Base-by-base conservation (phyloP, 2,113 vertebrate genomes). In the Platysteira castanea region DNA sequence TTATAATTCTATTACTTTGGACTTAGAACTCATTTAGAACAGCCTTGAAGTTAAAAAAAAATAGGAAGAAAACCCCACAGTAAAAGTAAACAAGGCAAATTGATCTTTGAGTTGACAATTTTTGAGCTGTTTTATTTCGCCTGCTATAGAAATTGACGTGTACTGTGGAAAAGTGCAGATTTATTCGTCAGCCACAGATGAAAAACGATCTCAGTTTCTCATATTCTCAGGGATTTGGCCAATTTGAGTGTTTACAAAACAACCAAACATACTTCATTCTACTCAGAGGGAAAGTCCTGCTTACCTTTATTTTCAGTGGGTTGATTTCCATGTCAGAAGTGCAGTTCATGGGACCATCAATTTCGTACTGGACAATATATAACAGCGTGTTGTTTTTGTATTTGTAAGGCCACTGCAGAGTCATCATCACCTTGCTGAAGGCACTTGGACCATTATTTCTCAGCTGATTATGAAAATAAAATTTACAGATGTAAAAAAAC, bases 261-360 rank as follows among this genome's bases (percentile, higher is more conserved):
- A 56, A 47, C 30, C 15, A 60, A 39, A 50, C 16, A 27, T 9
- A 17, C 8, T 39, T 59, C 13, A 27, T 35, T 68, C 9, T 39
- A 52, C 33, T 37, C 26, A 39, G 30, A 46, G 57, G 5, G 6
- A 12, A 71, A 71, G 30, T 65, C 33, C 59, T 22, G 15, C 52
- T 96, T 94, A 99, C 99, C 90, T 99, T 98, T 59, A 99, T 98
- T 80, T 99, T 99, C 87, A 99, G 83, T 2, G 99, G 98, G 96
- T 99, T 99, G 97, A 99, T 98, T 93, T 99, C 98, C 68, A 96
- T 95, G 91, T 99, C 98, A 1, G 98, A 98, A 91, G 98, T 99
- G 93, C 99, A 99, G 97, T 99, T 99, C 98, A 99, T 99, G n/a
- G 99, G 99, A 11, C 99, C 99, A 33, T 99, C 99, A 10, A 99